phyloP scores from a whole-genome alignment of 2,113 vertebrate genomes.

The Planiliza haematocheilus region DNA sequence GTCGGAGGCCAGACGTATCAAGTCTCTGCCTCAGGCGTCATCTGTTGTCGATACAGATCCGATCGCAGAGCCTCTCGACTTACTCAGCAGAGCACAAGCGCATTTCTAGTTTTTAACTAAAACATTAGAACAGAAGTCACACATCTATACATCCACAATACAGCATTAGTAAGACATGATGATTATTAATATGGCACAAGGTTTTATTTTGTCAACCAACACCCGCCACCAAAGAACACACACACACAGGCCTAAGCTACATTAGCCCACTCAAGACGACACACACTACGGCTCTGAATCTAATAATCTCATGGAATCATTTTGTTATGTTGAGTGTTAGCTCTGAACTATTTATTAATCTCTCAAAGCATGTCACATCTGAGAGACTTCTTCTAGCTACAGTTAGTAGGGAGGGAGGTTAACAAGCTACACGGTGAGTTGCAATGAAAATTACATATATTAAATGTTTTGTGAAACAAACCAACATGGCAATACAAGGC shows the following conservation, averaged over 20 bases:
- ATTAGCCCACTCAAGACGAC: slow-evolving; percentile 6
- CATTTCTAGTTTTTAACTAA: neutral
- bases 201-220: slow-evolving; percentile 20
- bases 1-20: neutral
- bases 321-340: slow-evolving; percentile 20
- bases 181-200: slow-evolving; percentile 20
- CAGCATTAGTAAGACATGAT: slow-evolving; percentile 25
- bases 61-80: neutral
- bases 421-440: slow-evolving; percentile 57
- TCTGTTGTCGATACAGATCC: neutral
- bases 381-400: slow-evolving; percentile 49
- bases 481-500: slow-evolving; percentile 8
- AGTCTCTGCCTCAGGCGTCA: neutral
- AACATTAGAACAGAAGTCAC: slow-evolving; percentile 4
- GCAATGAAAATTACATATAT: slow-evolving; percentile 26
- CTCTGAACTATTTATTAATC: slow-evolving; percentile 39
- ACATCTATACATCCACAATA: slow-evolving; percentile 7
- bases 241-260: slow-evolving; percentile 3
- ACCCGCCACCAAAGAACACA: slow-evolving; percentile 28
- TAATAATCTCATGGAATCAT: neutral
- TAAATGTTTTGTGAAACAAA: slow-evolving; percentile 15
- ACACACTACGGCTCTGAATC: slow-evolving; percentile 5
- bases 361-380: slow-evolving; percentile 37
- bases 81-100: neutral
- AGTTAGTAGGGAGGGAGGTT: slow-evolving; percentile 55